phyloP scores from a whole-genome alignment of 2,113 vertebrate species.

The Sterrhoptilus dennistouni region DNA sequence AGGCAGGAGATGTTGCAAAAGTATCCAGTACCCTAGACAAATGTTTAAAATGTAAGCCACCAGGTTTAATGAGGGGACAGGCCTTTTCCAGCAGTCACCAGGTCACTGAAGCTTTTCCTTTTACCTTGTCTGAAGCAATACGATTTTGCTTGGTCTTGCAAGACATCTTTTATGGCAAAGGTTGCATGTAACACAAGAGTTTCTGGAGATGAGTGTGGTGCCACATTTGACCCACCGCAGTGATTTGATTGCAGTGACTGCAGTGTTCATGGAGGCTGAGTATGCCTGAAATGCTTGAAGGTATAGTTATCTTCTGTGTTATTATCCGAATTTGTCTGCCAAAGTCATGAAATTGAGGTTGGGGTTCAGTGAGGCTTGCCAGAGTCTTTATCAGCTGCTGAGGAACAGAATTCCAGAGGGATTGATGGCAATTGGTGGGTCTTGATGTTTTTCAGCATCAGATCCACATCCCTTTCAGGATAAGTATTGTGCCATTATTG shows the following conservation, averaged over 20 bases:
- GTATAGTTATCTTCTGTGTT: not conserved
- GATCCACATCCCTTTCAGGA: not conserved
- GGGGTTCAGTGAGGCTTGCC: not conserved
- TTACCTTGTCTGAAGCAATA: not conserved
- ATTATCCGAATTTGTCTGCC: not conserved
- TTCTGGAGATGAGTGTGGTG: not conserved
- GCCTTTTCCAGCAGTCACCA: not conserved
- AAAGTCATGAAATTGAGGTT: not conserved
- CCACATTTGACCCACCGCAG: not conserved
- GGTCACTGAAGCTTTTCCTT: not conserved
- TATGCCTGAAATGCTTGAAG: not conserved
- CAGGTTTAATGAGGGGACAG: not conserved
- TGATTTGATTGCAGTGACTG: not conserved
- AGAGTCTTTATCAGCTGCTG: not conserved
- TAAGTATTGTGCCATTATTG: not conserved
- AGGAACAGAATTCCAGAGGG: not conserved
- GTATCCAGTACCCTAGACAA: not conserved
- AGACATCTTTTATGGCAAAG: not conserved
- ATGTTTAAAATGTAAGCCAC: not conserved
- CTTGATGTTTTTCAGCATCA: not conserved
- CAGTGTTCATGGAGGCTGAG: not conserved
- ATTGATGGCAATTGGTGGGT: not conserved
- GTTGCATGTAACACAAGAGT: rapidly evolving
- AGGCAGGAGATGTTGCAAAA: not conserved
- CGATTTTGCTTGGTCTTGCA: not conserved